Evolutionary conservation across 2,888 invertebrate species (phyloP).

Genomic region (Craniophora ligustri): DNA sequence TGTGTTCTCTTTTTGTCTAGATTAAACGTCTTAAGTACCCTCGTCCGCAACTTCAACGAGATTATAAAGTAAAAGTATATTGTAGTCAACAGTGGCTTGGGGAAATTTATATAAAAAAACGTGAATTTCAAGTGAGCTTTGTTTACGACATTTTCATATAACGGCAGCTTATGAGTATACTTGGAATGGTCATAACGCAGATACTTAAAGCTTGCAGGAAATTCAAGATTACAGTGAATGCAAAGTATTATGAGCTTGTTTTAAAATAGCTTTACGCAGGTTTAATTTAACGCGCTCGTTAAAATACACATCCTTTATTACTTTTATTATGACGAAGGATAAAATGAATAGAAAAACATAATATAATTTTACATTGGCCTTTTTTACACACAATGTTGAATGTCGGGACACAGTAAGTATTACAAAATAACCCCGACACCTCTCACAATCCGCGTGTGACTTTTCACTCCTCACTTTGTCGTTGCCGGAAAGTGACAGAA

Average conservation of each 20-base stretch:
- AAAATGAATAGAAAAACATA: too few relatives aligned
- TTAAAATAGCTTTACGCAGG: constrained; percentile 25
- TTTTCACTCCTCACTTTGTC: constrained; percentile 32
- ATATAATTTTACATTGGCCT: too few relatives aligned
- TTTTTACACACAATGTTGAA: constrained; percentile 25
- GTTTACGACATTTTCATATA: constrained; percentile 32
- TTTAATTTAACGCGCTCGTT: constrained; percentile 27
- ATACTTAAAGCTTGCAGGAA: constrained; percentile 23
- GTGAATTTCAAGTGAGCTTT: constrained; percentile 18
- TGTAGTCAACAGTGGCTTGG: constrained; percentile 20
- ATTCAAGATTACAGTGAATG: constrained; percentile 33
- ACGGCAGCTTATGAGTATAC: constrained; percentile 31
- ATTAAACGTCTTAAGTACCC: constrained; percentile 45
- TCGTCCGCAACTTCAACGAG: constrained; percentile 17
- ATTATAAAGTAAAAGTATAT: constrained; percentile 26
- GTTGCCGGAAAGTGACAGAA: constrained; percentile 33
- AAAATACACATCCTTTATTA: constrained; percentile 34
- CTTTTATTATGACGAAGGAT: not conserved
- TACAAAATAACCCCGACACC: constrained; percentile 16
- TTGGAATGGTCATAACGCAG: constrained; percentile 31
- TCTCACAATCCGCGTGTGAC: constrained; percentile 23
- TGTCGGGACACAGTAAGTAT: constrained; percentile 24
- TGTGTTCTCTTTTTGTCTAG: constrained; percentile 45
- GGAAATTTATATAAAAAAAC: constrained; percentile 29
- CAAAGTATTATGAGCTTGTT: constrained; percentile 34